phyloP scores from a whole-genome alignment of 2,113 vertebrate species.

The Paramormyrops kingsleyae region DNA sequence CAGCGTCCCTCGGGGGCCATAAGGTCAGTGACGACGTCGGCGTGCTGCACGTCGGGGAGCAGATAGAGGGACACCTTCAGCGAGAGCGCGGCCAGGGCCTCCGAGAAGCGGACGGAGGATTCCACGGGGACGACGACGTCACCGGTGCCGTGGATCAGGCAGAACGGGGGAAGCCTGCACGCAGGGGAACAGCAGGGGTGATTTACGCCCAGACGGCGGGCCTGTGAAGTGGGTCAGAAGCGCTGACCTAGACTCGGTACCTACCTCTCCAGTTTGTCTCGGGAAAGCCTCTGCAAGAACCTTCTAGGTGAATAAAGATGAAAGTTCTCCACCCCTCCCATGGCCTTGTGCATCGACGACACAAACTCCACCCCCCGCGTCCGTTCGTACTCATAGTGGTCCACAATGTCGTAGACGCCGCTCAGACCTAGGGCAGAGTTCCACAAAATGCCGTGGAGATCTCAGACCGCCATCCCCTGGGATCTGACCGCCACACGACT shows the following conservation, averaged over 20 bases:
- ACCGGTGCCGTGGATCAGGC: slow-evolving; percentile 55
- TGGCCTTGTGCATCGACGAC: slow-evolving; percentile 65
- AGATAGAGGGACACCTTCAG: slow-evolving; percentile 51
- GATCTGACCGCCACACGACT: not conserved
- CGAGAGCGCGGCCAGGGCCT: slow-evolving; percentile 49
- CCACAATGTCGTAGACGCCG: slow-evolving; percentile 59
- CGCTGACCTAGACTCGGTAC: too few relatives aligned
- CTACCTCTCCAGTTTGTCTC: slow-evolving; percentile 52
- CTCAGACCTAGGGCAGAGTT: slow-evolving; percentile 49
- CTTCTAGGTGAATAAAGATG: slow-evolving; percentile 55
- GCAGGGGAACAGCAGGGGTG: not conserved
- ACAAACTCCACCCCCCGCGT: slow-evolving; percentile 54
- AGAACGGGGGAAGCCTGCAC: slow-evolving; percentile 53
- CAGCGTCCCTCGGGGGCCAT: slow-evolving; percentile 53
- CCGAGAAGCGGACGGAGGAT: slow-evolving; percentile 51
- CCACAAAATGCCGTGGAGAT: not conserved
- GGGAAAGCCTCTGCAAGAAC: slow-evolving; percentile 38
- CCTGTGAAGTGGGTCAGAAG: not conserved
- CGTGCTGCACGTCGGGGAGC: slow-evolving; percentile 52
- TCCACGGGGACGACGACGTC: slow-evolving; percentile 54
- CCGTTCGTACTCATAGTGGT: slow-evolving; percentile 62
- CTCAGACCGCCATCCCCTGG: not conserved
- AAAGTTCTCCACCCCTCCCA: slow-evolving; percentile 59
- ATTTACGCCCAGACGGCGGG: not conserved
- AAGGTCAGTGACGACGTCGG: slow-evolving; percentile 54